Evolutionary conservation across 2,888 invertebrate genomes (phyloP), one percentile per base, ranked within the genome.

Genomic region (Leptinotarsa haldemani): DNA sequence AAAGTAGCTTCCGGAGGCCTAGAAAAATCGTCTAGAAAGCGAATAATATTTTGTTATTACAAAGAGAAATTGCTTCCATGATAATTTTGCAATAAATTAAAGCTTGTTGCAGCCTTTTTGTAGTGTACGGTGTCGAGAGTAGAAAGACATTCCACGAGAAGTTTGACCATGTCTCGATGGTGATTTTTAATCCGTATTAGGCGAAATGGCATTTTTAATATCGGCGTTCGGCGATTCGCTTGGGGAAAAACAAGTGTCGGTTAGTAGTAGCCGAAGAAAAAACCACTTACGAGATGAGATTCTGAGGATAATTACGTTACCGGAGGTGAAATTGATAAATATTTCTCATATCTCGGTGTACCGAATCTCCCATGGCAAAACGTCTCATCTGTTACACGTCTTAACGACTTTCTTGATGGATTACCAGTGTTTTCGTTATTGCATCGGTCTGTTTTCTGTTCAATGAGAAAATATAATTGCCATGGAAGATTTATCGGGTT

Each of bases 161-260:
- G 74, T 68, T 65, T 48, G n/a, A 47, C 71, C 76, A 74, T 70
- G 65, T 71, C 52, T 65, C 72, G 67, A 74, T 72, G 74, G 52
- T 74, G 71, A 76, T 76, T 69, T 63, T 65, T 30, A 64, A 22
- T 20, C 76, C 74, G 56, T 76, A 72, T 74, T 76, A 68, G 71
- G 76, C 40, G 40, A 61, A 61, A 61, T 30, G 9, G 61, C 40
- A 56, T 58, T 13, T 46, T 63, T 63, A 46, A 71, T 71, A 58
- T 58, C 4, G 58, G 0, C 61, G 46, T 50, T 56, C 50, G 30
- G 25, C 73, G 40, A 56, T 52, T 65, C 50, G 25, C 15, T 50
- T n/a, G 58, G 16, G 58, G 63, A 69, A 70, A 72, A 70, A 73
- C 71, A 74, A 71, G 71, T 74, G 74, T 71, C 70, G 70, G 64